Evolutionary conservation across 2,113 vertebrate genomes (phyloP).

Genomic region (Hydrochoerus hydrochaeris): DNA sequence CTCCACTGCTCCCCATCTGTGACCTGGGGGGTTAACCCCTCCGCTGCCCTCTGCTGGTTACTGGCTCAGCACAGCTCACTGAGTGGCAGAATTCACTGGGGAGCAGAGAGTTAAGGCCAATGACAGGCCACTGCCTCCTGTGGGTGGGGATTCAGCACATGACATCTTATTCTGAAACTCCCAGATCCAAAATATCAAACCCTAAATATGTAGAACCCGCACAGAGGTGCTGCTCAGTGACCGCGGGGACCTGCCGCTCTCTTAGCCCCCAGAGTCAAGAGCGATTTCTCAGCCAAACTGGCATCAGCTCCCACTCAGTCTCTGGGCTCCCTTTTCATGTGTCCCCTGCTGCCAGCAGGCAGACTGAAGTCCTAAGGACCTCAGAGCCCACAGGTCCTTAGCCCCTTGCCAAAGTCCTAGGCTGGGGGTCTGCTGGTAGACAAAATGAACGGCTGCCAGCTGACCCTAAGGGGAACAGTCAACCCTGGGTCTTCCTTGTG

Average conservation of each 20-base stretch:
- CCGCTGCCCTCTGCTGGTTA: constrained; percentile 74
- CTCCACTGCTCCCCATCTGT: constrained; percentile 61
- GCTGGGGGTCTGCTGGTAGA: neutral
- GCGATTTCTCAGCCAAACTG: neutral
- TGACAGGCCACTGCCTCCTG: constrained; percentile 17
- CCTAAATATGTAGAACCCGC: neutral
- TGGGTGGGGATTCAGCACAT: neutral
- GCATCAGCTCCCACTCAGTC: neutral
- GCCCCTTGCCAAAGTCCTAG: neutral
- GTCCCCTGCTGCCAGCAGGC: neutral
- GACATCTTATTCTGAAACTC: constrained; percentile 33
- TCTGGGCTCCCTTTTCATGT: neutral
- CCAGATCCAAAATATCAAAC: neutral
- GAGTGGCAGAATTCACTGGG: too few relatives aligned
- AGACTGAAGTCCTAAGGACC: neutral
- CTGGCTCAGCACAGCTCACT: accelerated
- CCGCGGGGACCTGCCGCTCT: neutral
- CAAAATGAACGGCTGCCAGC: neutral
- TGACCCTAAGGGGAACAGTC: neutral
- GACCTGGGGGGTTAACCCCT: constrained; percentile 73
- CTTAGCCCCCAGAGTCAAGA: neutral
- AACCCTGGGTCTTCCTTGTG: neutral
- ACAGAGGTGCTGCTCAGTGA: neutral
- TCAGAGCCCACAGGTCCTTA: neutral
- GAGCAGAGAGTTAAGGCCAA: constrained; percentile 60